Conservation (phyloP, 92 coral and sea anemone species). For the Phenganax stokvisi region DNA sequence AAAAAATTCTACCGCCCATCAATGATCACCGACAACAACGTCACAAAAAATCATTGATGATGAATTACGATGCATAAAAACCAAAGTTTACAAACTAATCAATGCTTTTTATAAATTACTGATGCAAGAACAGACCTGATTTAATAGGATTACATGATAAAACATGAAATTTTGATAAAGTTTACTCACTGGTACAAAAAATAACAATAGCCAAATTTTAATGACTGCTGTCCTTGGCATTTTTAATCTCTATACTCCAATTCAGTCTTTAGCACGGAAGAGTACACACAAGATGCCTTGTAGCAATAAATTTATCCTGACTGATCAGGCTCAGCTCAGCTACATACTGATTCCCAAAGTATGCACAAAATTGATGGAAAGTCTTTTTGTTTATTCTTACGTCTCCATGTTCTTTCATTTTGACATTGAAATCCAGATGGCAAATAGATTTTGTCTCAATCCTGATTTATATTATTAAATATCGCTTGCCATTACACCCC, state of each 20-base stretch:
- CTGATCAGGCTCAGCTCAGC: too few species aligned
- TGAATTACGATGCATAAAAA: too few species aligned
- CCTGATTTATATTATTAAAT: neutral
- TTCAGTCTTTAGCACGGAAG: too few species aligned
- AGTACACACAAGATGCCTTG: too few species aligned
- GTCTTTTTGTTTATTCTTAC: neutral
- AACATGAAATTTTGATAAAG: neutral
- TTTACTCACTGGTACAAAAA: neutral
- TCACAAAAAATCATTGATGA: too few species aligned
- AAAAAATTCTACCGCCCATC: neutral
- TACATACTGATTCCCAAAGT: too few species aligned
- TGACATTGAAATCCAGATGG: constrained; percentile 27
- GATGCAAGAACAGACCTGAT: too few species aligned
- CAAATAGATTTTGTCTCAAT: constrained; percentile 15
- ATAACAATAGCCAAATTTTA: neutral
- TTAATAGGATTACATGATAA: too few species aligned
- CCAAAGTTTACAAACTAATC: too few species aligned
- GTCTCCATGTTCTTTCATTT: neutral
- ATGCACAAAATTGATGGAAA: too few species aligned
- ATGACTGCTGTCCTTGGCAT: neutral
- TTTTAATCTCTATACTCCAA: neutral
- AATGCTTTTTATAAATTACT: neutral
- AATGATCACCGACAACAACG: neutral
- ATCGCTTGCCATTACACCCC: constrained; percentile 10
- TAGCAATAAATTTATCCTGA: too few species aligned